Evolutionary conservation across 2,113 vertebrate species (phyloP).

Genomic region (Phodopus roborovskii): DNA sequence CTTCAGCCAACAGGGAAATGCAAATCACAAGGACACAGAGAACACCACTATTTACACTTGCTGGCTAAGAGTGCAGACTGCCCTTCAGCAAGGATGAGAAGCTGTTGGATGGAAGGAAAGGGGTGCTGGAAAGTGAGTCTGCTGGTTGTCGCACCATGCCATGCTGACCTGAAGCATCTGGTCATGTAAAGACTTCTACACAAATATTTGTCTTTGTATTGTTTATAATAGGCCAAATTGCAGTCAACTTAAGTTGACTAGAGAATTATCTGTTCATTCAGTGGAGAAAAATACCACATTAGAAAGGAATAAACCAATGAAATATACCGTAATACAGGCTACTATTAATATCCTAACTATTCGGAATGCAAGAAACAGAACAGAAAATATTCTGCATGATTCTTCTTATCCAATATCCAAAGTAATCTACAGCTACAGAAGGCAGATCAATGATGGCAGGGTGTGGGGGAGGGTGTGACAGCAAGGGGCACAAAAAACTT

Average conservation of each 20-base stretch:
- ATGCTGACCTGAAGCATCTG: neutral
- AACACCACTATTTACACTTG: neutral
- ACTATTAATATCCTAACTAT: neutral
- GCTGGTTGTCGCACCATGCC: neutral
- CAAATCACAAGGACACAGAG: neutral
- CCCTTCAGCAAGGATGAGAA: neutral
- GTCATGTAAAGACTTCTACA: neutral
- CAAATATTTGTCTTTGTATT: neutral
- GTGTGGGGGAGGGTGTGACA: neutral
- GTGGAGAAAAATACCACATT: neutral
- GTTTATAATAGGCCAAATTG: neutral
- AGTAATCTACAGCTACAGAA: neutral
- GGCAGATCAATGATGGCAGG: neutral
- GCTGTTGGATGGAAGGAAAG: neutral
- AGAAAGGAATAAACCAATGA: neutral
- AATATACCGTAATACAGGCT: neutral
- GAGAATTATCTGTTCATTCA: neutral
- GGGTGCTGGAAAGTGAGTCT: neutral
- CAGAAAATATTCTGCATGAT: neutral
- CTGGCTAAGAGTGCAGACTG: neutral
- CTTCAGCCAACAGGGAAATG: neutral
- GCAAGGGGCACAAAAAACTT: neutral
- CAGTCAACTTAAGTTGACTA: neutral
- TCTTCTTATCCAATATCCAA: neutral
- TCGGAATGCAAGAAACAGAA: neutral